A percentile compares a stretch with the other conserved stretches of the same genome.
These are phyloP conservation scores for Hippocampus comes DNA, from an alignment of 2,113 vertebrate species.

Conservation along the genomic window DNA sequence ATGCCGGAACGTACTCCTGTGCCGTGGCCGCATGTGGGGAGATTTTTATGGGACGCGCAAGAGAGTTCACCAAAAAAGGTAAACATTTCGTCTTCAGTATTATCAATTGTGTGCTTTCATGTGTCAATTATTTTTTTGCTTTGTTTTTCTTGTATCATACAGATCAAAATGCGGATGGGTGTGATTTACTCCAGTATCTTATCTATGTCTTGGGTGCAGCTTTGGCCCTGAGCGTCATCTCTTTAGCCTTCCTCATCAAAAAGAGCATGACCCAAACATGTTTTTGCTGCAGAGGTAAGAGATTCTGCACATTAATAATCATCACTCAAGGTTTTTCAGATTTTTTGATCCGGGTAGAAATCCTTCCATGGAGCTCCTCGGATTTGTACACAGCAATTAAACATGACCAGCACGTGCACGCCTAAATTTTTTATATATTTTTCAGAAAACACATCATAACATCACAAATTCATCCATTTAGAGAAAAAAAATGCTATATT, in stretches of 20 bases:
- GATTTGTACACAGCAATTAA: background rate
- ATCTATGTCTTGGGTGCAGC: background rate
- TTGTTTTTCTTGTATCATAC: background rate
- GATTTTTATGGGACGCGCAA: constrained; percentile 2
- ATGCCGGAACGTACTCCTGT: too few species aligned
- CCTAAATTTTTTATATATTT: background rate
- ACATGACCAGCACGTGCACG: background rate
- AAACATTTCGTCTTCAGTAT: background rate
- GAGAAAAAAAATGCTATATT: too few species aligned
- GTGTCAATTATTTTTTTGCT: background rate
- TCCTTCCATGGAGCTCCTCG: background rate
- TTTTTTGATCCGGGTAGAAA: background rate
- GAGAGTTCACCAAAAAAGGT: constrained; percentile 12
- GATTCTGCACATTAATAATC: background rate
- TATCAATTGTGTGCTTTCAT: background rate
- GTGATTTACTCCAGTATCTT: background rate
- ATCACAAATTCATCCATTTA: too few species aligned
- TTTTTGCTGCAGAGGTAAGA: background rate
- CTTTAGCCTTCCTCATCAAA: constrained; percentile 18
- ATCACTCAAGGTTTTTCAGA: too few species aligned
- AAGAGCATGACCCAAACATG: constrained; percentile 11
- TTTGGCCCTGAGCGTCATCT: constrained; percentile 9
- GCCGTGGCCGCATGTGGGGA: too few species aligned
- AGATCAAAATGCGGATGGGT: background rate
- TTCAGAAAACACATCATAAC: too few species aligned